Conservation (phyloP, 2,113 vertebrate species). For the sheep (Ovis aries) region DNA sequence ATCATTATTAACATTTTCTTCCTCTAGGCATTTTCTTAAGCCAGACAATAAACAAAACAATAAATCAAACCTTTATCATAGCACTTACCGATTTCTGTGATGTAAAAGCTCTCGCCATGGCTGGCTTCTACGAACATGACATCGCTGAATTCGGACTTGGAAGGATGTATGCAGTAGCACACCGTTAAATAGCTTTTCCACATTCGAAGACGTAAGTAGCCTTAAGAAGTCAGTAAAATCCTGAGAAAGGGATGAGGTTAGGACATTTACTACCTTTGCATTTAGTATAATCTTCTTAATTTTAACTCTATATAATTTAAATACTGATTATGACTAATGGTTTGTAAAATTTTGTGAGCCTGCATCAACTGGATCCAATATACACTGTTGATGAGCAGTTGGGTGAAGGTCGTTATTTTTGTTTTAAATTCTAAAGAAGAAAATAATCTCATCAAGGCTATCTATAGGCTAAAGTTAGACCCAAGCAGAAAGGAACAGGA, state of each 20-base stretch:
- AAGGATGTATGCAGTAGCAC: neutral
- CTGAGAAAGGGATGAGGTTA: neutral
- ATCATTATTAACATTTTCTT: constrained; percentile 20
- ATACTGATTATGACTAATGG: neutral
- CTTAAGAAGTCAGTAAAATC: neutral
- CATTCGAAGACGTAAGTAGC: neutral
- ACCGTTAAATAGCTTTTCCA: neutral
- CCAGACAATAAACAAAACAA: neutral
- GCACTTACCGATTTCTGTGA: neutral
- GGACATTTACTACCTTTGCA: neutral
- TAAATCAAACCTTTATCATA: neutral
- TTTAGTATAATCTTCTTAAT: neutral
- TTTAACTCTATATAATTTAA: neutral
- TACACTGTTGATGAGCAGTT: neutral
- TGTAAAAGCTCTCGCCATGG: neutral
- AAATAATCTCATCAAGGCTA: neutral
- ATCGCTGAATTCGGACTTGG: neutral
- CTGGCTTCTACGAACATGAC: neutral
- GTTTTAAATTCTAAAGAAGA: neutral
- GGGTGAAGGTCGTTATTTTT: neutral
- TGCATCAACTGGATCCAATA: neutral
- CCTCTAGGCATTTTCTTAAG: neutral
- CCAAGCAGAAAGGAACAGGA: neutral
- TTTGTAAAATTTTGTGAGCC: neutral
- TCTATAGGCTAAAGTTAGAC: neutral